These are phyloP conservation scores for Furcula furcula DNA, from an alignment of 2,888 invertebrate genomes.

Conservation along the genomic window DNA sequence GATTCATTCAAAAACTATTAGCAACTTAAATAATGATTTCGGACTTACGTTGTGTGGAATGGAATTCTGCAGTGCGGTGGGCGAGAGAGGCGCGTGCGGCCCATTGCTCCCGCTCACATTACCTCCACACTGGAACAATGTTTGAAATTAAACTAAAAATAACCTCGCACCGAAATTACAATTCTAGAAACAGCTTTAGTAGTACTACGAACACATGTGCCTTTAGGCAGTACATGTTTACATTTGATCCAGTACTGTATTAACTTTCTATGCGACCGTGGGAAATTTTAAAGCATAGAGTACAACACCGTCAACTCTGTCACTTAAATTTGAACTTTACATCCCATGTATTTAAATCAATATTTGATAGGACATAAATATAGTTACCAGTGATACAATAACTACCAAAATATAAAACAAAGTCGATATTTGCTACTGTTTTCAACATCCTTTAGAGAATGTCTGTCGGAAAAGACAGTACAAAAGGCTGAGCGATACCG, in stretches of 20 bases:
- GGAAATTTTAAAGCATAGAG: conserved; percentile 29
- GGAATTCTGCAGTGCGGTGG: conserved; percentile 73
- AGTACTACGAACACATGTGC: conserved; percentile 27
- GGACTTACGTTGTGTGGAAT: conserved; percentile 72
- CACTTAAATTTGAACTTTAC: conserved; percentile 24
- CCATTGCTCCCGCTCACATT: conserved; percentile 73
- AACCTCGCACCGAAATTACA: conserved; percentile 26
- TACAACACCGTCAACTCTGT: conserved; percentile 16
- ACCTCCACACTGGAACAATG: conserved; percentile 68
- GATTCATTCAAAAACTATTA: too few species aligned
- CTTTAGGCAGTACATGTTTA: conserved; percentile 36
- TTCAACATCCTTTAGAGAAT: too few species aligned
- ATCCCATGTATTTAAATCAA: conserved; percentile 14
- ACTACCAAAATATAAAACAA: conserved; percentile 38
- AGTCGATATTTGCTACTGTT: conserved; percentile 4
- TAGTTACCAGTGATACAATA: conserved; percentile 30
- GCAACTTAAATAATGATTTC: too few species aligned
- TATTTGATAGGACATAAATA: conserved; percentile 16
- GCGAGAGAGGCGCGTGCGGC: conserved; percentile 75
- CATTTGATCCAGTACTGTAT: conserved; percentile 30
- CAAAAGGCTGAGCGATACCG: too few species aligned
- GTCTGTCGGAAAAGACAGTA: too few species aligned
- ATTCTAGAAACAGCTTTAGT: conserved; percentile 22
- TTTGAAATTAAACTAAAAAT: conserved; percentile 45
- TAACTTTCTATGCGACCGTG: conserved; percentile 47